These are phyloP conservation scores for Rhamnusium bicolor DNA, from an alignment of 2,888 invertebrate species.

Conservation along the genomic window DNA sequence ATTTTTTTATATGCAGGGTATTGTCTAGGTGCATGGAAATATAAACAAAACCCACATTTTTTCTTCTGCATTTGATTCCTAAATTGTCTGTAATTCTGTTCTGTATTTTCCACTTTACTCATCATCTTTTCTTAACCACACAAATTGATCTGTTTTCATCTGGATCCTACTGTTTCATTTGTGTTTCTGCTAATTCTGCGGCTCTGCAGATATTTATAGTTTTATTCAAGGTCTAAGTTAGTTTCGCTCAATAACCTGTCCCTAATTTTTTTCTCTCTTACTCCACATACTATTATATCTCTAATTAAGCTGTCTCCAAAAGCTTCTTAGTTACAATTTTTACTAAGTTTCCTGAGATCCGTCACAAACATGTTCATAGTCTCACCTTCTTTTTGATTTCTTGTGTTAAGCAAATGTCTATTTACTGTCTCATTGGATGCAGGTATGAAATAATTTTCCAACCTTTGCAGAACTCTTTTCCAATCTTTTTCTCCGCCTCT, in stretches of 20 bases:
- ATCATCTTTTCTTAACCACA: too few species aligned
- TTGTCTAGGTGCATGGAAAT: too few species aligned
- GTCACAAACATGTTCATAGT: not conserved
- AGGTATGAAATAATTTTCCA: too few species aligned
- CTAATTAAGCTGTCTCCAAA: not conserved
- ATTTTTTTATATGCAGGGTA: too few species aligned
- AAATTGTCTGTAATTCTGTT: too few species aligned
- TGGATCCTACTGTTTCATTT: too few species aligned
- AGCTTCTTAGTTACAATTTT: not conserved
- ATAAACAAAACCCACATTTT: too few species aligned
- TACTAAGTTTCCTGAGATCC: not conserved
- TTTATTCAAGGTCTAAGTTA: not conserved
- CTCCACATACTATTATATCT: not conserved
- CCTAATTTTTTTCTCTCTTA: not conserved
- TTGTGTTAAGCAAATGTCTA: not conserved
- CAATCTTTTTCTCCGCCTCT: not conserved
- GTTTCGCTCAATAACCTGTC: not conserved
- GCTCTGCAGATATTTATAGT: not conserved
- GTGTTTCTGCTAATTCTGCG: not conserved
- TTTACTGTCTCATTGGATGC: not conserved
- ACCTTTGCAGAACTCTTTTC: too few species aligned
- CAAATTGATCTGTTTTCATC: too few species aligned
- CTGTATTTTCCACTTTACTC: too few species aligned
- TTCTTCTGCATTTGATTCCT: too few species aligned
- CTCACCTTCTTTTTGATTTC: not conserved